These are phyloP conservation scores for Linurgus olivaceus DNA, from an alignment of 2,797 vertebrate species.

Conservation along the genomic window DNA sequence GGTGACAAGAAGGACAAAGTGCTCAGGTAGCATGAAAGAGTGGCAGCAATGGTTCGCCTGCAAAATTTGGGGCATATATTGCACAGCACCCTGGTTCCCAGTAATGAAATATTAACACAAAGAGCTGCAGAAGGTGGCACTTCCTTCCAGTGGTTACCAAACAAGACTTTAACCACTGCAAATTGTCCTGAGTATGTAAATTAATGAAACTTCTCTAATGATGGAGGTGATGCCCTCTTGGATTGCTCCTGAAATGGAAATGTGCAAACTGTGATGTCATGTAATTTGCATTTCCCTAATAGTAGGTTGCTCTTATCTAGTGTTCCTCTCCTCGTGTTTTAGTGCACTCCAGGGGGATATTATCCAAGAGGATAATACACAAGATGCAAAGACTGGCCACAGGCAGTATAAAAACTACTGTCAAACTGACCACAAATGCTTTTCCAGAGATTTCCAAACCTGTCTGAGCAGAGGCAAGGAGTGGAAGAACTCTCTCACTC, in stretches of 20 bases:
- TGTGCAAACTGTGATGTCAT: neutral
- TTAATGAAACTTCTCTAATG: neutral
- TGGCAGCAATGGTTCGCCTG: accelerated
- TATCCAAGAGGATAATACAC: neutral
- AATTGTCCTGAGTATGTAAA: neutral
- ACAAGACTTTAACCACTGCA: neutral
- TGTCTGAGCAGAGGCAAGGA: neutral
- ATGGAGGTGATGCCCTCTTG: neutral
- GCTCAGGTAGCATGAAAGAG: neutral
- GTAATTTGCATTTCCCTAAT: neutral
- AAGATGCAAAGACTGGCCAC: neutral
- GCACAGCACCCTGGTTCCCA: neutral
- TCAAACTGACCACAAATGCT: neutral
- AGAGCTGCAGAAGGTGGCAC: neutral
- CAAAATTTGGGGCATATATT: accelerated
- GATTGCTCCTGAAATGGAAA: neutral
- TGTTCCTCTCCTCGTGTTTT: neutral
- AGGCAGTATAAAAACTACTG: neutral
- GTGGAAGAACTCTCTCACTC: neutral
- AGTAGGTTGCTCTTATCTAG: neutral
- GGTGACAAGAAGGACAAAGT: neutral
- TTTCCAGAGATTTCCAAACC: slow-evolving; percentile 9
- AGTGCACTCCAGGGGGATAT: neutral
- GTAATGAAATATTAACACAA: neutral
- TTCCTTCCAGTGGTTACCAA: neutral